phyloP scores from a whole-genome alignment of 2,888 invertebrate species.

The Perizoma affinitatum region DNA sequence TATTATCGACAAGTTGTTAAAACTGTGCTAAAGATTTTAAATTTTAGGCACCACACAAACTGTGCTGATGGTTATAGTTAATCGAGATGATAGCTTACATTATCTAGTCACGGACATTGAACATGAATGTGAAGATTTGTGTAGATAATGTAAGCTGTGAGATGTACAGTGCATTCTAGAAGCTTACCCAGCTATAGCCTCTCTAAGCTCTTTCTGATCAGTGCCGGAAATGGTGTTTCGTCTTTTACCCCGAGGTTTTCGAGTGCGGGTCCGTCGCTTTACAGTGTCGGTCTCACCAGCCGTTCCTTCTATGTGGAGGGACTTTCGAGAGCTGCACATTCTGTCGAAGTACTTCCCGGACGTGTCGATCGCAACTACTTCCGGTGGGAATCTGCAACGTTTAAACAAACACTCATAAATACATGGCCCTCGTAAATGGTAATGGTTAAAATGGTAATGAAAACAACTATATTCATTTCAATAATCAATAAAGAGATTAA shows the following conservation, averaged over 20 bases:
- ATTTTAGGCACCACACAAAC: conserved; percentile 74
- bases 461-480: conserved; percentile 19
- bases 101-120: conserved; percentile 54
- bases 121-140: conserved; percentile 29
- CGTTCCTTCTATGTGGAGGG: conserved; percentile 85
- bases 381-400: conserved; percentile 90
- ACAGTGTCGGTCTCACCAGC: conserved; percentile 85
- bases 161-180: conserved; percentile 76
- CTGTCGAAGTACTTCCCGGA: conserved; percentile 94
- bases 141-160: conserved; percentile 57
- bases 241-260: conserved; percentile 92
- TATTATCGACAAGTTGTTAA: conserved; percentile 74
- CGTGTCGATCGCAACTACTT: conserved; percentile 94
- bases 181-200: conserved; percentile 93
- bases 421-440: background rate
- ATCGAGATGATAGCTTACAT: conserved; percentile 71
- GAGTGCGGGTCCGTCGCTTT: conserved; percentile 88
- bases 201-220: conserved; percentile 94
- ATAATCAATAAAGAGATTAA: conserved; percentile 26
- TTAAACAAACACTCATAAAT: conserved; percentile 8
- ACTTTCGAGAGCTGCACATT: conserved; percentile 93
- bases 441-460: background rate
- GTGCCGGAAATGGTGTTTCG: conserved; percentile 96
- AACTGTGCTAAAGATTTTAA: conserved; percentile 74
- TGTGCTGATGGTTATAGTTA: conserved; percentile 76